Evolutionary conservation across 1,140 invertebrate species (phyloP).

Genomic region (Eufriesea mexicana): DNA sequence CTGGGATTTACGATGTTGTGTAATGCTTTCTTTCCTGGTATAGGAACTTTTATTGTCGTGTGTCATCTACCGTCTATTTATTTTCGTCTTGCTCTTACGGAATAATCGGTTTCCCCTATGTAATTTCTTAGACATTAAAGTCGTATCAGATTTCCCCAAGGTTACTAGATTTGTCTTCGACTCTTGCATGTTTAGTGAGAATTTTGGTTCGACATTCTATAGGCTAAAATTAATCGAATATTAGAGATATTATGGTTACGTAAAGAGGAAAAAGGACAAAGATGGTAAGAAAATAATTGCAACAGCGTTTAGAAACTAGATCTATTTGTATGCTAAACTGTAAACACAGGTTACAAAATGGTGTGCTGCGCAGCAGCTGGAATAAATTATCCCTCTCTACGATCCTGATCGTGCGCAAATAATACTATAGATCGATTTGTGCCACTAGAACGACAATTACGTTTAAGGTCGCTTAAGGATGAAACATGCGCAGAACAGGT

Average conservation of each 20-base stretch:
- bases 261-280: no score
- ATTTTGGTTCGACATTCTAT: no score
- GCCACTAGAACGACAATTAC: slow-evolving; percentile 42
- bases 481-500: slow-evolving; percentile 24
- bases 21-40: neutral
- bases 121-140: neutral
- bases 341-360: slow-evolving; percentile 19
- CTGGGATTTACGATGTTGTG: slow-evolving; percentile 16
- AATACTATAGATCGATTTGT: slow-evolving; percentile 47
- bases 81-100: neutral
- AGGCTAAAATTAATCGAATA: no score
- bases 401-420: slow-evolving; percentile 47
- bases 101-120: neutral
- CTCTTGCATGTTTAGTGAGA: no score
- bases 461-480: slow-evolving; percentile 35
- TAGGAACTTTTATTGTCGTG: slow-evolving; percentile 8
- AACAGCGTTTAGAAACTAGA: neutral
- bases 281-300: no score
- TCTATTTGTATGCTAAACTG: neutral
- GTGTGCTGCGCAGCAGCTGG: neutral
- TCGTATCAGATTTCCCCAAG: neutral
- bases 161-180: neutral
- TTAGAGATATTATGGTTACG: no score
- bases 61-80: slow-evolving; percentile 1
- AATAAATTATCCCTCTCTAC: slow-evolving; percentile 37